Evolutionary conservation across 2,888 invertebrate species (phyloP), one percentile per base, ranked within the genome.

Genomic region (Oeneis ivallda): DNA sequence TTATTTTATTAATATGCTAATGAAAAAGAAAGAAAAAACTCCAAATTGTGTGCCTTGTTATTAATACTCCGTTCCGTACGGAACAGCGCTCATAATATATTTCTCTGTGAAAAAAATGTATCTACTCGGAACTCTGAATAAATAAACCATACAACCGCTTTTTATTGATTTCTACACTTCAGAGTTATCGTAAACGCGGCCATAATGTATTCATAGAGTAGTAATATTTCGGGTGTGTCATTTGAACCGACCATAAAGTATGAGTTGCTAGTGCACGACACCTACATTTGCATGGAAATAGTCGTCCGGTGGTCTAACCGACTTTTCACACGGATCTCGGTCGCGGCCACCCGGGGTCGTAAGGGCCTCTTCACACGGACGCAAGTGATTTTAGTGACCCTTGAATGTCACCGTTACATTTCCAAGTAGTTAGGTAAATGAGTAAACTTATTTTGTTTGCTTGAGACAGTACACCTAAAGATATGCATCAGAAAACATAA

Each of bases 211-310:
- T 34, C 52, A 13, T 50, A 58, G 58, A 52, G 41, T 43, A 17
- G 39, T 39, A 57, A 59, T 50, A 58, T 58, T 67, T 70, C 54
- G 61, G 66, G 34, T 47, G 53, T 34, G 54, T 60, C 57, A 69
- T 65, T 37, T 15, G 63, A 70, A 64, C 63, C 63, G 58, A 56
- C 65, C 64, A 64, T 63, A 62, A 62, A 58, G 59, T 65, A 66
- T 64, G 65, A 58, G 53, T 62, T 45, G 62, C 62, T 53, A 62
- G 47, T 17, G 47, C 47, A 50, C 54, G 37, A 60, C n/a, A 57
- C 19, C 34, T 17, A 57, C 62, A 90, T 90, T 90, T 89, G 88
- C 89, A 90, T 90, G 87, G 84, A 90, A 89, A 91, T 89, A 89
- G 81, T 82, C 79, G 73, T 77, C 79, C 78, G 75, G 75, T 76